Evolutionary conservation across 2,888 invertebrate genomes (phyloP).

Genomic region (Dione vanillae): DNA sequence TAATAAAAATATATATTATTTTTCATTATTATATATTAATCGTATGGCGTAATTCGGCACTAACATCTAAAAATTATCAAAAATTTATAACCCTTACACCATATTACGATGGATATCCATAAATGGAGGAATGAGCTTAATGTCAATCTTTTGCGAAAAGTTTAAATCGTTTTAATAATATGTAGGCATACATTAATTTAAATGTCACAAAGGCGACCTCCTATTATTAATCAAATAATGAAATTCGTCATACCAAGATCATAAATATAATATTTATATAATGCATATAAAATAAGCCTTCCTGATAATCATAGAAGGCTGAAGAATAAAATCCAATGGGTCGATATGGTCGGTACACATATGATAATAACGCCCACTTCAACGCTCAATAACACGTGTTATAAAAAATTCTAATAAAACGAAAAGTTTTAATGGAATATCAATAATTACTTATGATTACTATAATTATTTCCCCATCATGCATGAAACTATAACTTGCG

Average conservation of each 20-base stretch:
- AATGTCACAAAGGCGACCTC: conserved; percentile 1
- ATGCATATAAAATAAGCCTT: conserved; percentile 15
- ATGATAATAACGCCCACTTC: conserved; percentile 8
- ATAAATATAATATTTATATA: conserved; percentile 16
- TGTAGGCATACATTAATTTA: conserved; percentile 8
- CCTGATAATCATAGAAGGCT: background rate
- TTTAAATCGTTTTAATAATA: conserved; percentile 12
- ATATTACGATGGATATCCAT: conserved; percentile 9
- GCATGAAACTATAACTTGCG: conserved; percentile 15
- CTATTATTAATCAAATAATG: conserved; percentile 12
- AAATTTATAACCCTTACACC: conserved; percentile 23
- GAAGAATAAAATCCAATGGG: conserved; percentile 6
- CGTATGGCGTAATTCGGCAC: conserved; percentile 48
- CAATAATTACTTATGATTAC: conserved; percentile 12
- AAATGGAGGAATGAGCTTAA: conserved; percentile 29
- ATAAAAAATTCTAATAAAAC: background rate
- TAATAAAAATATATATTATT: conserved; percentile 47
- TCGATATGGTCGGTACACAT: background rate
- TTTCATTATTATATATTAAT: conserved; percentile 44
- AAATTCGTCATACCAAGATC: conserved; percentile 11
- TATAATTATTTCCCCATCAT: conserved; percentile 8
- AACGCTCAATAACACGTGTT: background rate
- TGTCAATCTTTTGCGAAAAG: conserved; percentile 14
- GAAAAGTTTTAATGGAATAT: background rate
- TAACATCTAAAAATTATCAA: conserved; percentile 37